Conservation (phyloP, 2,113 vertebrate genomes). For the Pollachius pollachius region DNA sequence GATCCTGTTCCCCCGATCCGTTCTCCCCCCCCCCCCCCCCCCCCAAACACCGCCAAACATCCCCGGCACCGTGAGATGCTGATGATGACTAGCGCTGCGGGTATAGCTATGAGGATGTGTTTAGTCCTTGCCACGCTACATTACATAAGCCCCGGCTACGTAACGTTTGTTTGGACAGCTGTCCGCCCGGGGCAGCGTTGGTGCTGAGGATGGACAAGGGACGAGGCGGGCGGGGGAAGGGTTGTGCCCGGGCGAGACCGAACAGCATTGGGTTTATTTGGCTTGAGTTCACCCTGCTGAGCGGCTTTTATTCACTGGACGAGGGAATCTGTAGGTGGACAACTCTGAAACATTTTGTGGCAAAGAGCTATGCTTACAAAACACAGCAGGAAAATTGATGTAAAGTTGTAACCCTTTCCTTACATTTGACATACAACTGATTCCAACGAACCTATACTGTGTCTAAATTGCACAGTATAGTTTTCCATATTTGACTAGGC, state of each 20-base stretch:
- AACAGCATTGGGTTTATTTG: constrained; percentile 3
- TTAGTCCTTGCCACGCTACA: constrained; percentile 38
- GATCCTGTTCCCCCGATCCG: background rate
- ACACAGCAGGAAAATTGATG: too few species aligned
- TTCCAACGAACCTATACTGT: too few species aligned
- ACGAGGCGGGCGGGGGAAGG: background rate
- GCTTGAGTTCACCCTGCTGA: background rate
- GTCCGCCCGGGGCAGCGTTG: constrained; percentile 37
- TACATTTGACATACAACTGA: too few species aligned
- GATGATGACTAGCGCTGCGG: constrained; percentile 27
- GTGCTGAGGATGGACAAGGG: constrained; percentile 20
- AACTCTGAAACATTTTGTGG: too few species aligned
- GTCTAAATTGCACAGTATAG: too few species aligned
- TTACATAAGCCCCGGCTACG: constrained; percentile 60
- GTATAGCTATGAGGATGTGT: constrained; percentile 40
- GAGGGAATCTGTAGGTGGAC: too few species aligned
- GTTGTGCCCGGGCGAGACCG: background rate
- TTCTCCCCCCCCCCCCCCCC: too few species aligned
- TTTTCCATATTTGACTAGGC: too few species aligned
- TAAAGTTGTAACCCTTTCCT: too few species aligned
- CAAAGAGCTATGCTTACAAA: too few species aligned
- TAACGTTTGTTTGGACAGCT: constrained; percentile 69
- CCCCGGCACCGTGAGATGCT: background rate
- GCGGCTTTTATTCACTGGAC: background rate
- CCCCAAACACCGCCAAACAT: too few species aligned